Evolutionary conservation across 2,888 invertebrate species (phyloP), one percentile per base, ranked within the genome.

Genomic region (Diploptera punctata): DNA sequence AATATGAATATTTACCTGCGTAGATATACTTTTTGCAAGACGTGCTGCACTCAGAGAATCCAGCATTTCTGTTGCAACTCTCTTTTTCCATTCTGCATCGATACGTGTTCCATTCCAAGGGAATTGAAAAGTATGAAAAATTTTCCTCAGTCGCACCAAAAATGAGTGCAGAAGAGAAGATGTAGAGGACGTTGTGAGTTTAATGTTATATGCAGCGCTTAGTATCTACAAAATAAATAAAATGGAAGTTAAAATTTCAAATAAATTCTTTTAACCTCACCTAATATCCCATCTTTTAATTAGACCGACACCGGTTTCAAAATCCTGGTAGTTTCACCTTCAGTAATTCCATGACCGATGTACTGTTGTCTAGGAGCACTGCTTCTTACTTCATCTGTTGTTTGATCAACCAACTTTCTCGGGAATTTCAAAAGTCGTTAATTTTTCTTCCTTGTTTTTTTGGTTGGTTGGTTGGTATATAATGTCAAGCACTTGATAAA

Each of bases 151-250:
- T 76, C 89, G 86, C 78, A 91, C 90, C 79, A 91, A 84, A 75
- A 92, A 86, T 0, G 88, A 86, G 76, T 89, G 86, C 54, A 91
- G 83, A 38, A 91, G 82, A 0, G 90, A 89, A 24, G 90, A 88
- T 19, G 89, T 89, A 3, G 88, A 84, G 21, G 89, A 85, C 29
- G 89, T 86, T 74, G 89, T 89, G 62, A 92, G 80, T 80, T 93
- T 90, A 43, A 95, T 91, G 78, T 90, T 91, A 76, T 94, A 90
- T 0, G 94, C 93, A 4, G 92, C 93, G 54, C 84, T 86, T 73
- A 87, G 78, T 71, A 87, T 87, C 83, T 86, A 79, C 5, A 76
- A 77, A 29, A 68, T 71, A 61, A 38, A 70, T 29, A 21, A 52
- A 52, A 44, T 13, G 2, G 44, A 44, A 44, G 44, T 0, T 44